Base-by-base conservation (phyloP, 2,888 invertebrate species). In the Halictus quadricinctus region DNA sequence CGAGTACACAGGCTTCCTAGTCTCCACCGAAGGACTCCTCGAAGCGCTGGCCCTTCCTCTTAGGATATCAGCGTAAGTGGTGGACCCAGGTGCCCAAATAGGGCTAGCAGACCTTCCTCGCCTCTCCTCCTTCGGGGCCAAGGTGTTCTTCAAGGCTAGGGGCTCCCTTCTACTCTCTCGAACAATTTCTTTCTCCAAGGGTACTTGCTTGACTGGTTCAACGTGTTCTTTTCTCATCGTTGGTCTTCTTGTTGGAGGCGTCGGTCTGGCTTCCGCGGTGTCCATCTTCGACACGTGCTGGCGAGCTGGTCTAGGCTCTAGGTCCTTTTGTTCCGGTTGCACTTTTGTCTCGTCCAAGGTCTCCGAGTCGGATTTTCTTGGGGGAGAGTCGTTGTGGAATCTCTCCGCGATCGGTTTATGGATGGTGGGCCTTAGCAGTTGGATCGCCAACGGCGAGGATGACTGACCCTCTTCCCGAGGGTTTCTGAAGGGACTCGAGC, bases 1-100 rank as follows among this genome's bases (percentile, higher is more conserved):
- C 13, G 60, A 25, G 0, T 60, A 36, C 7, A 25, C 48, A 2
- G 50, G 69, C 10, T 66, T 76, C 21, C 69, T 13, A 15, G 46
- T 54, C 43, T 86, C 86, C 36, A 91, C 91, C 60, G 91, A 89
- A 7, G 92, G 91, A 72, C 90, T 90, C 6, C 91, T 89, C 25
- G 91, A 90, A 7, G 86, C 85, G 8, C 90, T 91, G 79, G 89
- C 87, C 36, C 90, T 80, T 13, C 97, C 97, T 90, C 96, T 96
- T 85, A 98, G 95, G 87, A 98, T 97, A 95, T 97, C 97, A 74
- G 98, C 97, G 94, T 98, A 98, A 73, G 97, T 96, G 74, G 97
- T 96, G 43, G 96, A 96, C 50, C 97, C 97, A 5, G 96, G 97
- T 70, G 95, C 94, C 97, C 97, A 97, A 93, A 97, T 96, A 25